Base-by-base conservation (phyloP, 2,888 invertebrate species). In the Tillus elongatus region DNA sequence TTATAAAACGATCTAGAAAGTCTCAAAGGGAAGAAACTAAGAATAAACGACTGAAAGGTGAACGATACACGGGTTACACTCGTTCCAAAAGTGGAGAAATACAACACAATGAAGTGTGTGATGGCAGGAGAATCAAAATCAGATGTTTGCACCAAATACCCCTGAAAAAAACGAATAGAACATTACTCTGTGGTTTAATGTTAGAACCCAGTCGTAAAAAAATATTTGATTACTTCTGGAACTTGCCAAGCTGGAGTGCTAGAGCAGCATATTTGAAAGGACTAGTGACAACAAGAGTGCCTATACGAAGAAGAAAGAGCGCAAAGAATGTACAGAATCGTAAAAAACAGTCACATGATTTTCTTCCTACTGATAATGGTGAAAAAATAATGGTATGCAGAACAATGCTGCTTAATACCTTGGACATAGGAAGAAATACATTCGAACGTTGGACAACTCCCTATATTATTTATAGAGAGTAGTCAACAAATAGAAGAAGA, bases 311-410 rank as follows among this genome's bases (percentile, higher is more conserved):
- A 19, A 19, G 24, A 19, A 19, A 19, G 6, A n/a, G n/a, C n/a
- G n/a, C 24, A 19, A 19, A 19, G 24, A 19, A 19, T 19, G 24
- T 19, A 19, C 6, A 19, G 24, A 19, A 19, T 8, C 24, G 24
- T 19, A 19, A 19, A 19, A 19, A 19, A n/a, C n/a, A 19, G 24
- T 19, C 24, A n/a, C 24, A 19, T n/a, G 24, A 19, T 19, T 19
- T 19, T 19, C 24, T 19, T 6, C 24, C 24, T 19, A 19, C 24
- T 19, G 24, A 19, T 19, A 19, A 19, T 19, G 24, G 24, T n/a
- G 24, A 19, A 19, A n/a, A 19, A n/a, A 19, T 19, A 19, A 19
- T 19, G 24, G 24, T 19, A 19, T 19, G 24, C 24, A 19, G 24
- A 19, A 19, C 24, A 19, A 19, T 19, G 24, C 24, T 19, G 6